Evolutionary conservation across 1,140 invertebrate species (phyloP), one percentile per base, ranked within the genome.

Genomic region (Oscheius sp.): DNA sequence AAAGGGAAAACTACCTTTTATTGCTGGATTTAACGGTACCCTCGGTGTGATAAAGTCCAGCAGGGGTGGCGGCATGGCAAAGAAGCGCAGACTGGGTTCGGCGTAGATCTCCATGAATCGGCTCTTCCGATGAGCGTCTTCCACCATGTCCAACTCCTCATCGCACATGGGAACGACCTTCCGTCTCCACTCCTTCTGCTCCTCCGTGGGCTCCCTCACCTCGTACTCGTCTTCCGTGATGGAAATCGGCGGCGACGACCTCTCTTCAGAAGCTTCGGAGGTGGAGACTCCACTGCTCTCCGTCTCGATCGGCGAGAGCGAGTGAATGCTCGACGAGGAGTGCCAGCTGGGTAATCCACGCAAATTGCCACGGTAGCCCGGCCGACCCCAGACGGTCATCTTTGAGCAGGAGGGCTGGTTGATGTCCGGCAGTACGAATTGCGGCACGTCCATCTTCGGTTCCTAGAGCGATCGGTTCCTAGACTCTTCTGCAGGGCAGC

Each of bases 121-220:
- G 36, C 63, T 65, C 3, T 65, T 13, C 32, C n/a, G n/a, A 42
- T 65, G 63, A 20, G 63, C 63, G n/a, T 36, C 2, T 23, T 65
- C 63, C 63, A 65, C 63, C 36, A 38, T 38, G 3, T 65, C 63
- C 63, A 65, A 31, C 36, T 65, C 63, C 36, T 65, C 63, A 31
- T 65, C 63, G 4, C 34, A 38, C 63, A 65, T 65, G 3, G 13
- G n/a, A 4, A 10, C 63, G 2, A 65, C 63, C 23, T 38, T 42
- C 13, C 31, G 18, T 65, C 31, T 65, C 63, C 63, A 34, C n/a
- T 18, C 31, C 45, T 31, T 38, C 31, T 34, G 13, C 20, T 65
- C 63, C 32, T 63, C 59, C 7, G 13, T 26, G 10, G 34, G 4
- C 4, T 63, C 59, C 29, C 26, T 15, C 23, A 20, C 49, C 7